Evolutionary conservation across 2,888 invertebrate genomes (phyloP).

Genomic region (Leuctra nigra): DNA sequence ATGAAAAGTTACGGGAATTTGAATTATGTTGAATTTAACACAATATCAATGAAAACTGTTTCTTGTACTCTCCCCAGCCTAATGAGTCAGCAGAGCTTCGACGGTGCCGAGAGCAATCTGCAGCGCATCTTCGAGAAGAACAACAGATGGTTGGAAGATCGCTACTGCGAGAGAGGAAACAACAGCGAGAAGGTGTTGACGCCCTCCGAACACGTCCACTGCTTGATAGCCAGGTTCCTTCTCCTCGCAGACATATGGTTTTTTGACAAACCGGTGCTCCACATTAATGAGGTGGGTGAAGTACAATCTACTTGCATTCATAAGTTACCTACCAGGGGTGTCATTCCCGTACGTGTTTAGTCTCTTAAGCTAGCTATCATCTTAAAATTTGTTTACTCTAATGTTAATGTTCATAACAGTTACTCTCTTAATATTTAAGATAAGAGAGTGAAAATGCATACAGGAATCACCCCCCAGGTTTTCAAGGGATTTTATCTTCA

Average conservation of each 20-base stretch:
- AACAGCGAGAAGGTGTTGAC: slow-evolving; percentile 38
- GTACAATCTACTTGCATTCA: no score
- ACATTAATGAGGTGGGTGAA: slow-evolving; percentile 48
- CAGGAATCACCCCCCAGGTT: no score
- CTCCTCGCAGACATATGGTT: slow-evolving; percentile 57
- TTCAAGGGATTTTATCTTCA: not conserved
- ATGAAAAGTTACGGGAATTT: no score
- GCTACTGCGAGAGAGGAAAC: slow-evolving; percentile 5
- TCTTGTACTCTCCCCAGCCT: slow-evolving; percentile 39
- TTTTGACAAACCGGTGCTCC: slow-evolving; percentile 53
- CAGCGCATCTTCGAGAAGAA: slow-evolving; percentile 57
- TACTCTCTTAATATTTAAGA: no score
- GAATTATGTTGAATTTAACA: no score
- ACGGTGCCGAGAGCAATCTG: slow-evolving; percentile 84
- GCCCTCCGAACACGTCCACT: slow-evolving; percentile 44
- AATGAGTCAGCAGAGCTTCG: slow-evolving; percentile 71
- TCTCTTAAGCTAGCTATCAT: no score
- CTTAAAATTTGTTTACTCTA: not conserved
- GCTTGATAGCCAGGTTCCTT: slow-evolving; percentile 49
- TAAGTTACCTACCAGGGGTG: no score
- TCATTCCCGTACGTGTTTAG: no score
- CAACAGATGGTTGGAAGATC: slow-evolving; percentile 51
- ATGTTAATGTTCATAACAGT: not conserved
- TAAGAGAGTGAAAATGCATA: no score
- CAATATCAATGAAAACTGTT: not conserved